These are phyloP conservation scores for Siniperca undulata DNA, from an alignment of 2,797 vertebrate species.

Conservation along the genomic window DNA sequence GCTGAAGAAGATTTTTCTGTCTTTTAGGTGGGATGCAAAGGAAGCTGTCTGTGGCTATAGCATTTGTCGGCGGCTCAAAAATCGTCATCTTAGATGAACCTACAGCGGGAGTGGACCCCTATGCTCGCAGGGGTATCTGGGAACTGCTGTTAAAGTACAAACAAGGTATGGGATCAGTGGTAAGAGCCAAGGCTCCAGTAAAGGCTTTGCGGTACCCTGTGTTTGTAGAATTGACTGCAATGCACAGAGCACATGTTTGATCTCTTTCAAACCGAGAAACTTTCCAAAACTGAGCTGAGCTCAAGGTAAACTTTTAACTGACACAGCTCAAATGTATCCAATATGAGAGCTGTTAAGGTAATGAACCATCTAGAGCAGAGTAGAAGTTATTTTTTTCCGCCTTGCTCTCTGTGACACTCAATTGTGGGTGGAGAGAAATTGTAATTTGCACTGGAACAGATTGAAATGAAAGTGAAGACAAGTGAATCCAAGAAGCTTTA, in stretches of 20 bases:
- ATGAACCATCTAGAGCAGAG: constrained; percentile 29
- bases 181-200: constrained; percentile 28
- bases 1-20: constrained; percentile 26
- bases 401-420: constrained; percentile 43
- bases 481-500: constrained; percentile 65
- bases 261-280: constrained; percentile 35
- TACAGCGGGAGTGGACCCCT: constrained; percentile 98
- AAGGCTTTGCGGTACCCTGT: constrained; percentile 32
- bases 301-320: constrained; percentile 51
- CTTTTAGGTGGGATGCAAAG: constrained; percentile 96
- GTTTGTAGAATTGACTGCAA: constrained; percentile 42
- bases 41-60: constrained; percentile 96
- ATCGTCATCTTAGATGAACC: constrained; percentile 98
- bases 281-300: constrained; percentile 37
- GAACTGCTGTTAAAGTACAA: constrained; percentile 97
- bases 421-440: constrained; percentile 51
- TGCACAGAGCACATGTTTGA: constrained; percentile 41
- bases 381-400: constrained; percentile 10
- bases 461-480: constrained; percentile 59
- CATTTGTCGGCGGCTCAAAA: constrained; percentile 96
- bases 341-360: constrained; percentile 28
- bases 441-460: constrained; percentile 58
- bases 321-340: constrained; percentile 13
- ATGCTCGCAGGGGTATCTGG: constrained; percentile 98
- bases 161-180: constrained; percentile 85